A percentile compares a stretch with the other conserved stretches of the same genome.
Conservation (phyloP, 2,113 vertebrate species). For the Myiagra hebetior region DNA sequence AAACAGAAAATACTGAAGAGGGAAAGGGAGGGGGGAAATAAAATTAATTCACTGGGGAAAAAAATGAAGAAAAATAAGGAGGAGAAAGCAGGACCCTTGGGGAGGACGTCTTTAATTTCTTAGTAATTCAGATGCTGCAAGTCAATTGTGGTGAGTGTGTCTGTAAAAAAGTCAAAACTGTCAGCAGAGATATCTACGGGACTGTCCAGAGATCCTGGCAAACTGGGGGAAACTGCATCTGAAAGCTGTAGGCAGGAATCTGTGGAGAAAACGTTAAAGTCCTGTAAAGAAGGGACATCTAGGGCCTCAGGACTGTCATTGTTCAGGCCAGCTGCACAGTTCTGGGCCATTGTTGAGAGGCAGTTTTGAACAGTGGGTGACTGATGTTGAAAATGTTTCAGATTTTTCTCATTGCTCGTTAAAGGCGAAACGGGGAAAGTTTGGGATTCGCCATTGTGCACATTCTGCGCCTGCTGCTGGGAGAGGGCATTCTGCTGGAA, state of each 20-base stretch:
- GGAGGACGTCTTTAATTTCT: slow-evolving; percentile 74
- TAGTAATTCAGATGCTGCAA: slow-evolving; percentile 92
- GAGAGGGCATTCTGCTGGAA: slow-evolving; percentile 88
- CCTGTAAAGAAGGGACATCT: slow-evolving; percentile 88
- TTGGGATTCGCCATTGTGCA: slow-evolving; percentile 88
- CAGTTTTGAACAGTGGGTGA: slow-evolving; percentile 91
- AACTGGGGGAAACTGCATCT: slow-evolving; percentile 89
- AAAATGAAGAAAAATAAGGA: neutral
- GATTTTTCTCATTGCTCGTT: slow-evolving; percentile 95
- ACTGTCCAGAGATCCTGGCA: slow-evolving; percentile 88
- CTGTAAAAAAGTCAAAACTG: slow-evolving; percentile 95
- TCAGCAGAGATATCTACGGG: slow-evolving; percentile 87
- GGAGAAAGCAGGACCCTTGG: slow-evolving; percentile 64
- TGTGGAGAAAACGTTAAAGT: slow-evolving; percentile 89
- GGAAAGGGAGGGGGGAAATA: slow-evolving; percentile 33
- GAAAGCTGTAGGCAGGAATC: slow-evolving; percentile 95
- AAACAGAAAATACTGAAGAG: slow-evolving; percentile 71
- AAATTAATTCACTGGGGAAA: slow-evolving; percentile 45
- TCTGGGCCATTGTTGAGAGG: slow-evolving; percentile 90
- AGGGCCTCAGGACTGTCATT: slow-evolving; percentile 88
- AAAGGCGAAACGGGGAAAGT: slow-evolving; percentile 83
- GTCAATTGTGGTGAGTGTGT: slow-evolving; percentile 94
- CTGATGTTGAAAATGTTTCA: slow-evolving; percentile 92
- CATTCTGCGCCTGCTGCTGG: slow-evolving; percentile 82
- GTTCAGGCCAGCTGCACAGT: slow-evolving; percentile 94